Base-by-base conservation (phyloP, 1,140 invertebrate species). In the Stratiolaelaps scimitus region DNA sequence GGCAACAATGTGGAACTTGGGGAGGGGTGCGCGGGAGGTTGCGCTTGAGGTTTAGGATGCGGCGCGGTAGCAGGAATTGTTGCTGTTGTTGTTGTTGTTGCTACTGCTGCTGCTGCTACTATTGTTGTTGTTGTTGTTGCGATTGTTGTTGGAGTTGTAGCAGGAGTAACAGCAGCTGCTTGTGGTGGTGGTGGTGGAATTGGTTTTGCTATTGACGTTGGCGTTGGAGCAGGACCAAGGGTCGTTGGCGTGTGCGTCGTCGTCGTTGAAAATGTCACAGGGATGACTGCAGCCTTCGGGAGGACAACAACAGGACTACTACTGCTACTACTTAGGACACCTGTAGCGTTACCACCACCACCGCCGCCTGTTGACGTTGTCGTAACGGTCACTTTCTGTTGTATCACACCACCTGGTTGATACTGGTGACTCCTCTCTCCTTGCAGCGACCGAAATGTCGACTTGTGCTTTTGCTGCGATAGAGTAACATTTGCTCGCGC, bases 241-340 rank as follows among this genome's bases (percentile, higher is more conserved):
- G 71, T 69, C 5, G 81, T 81, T 0, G 80, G 79, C 19, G 81
- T n/a, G n/a, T n/a, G n/a, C n/a, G n/a, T n/a, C 10, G 34, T 40
- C 34, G 34, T 10, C 34, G 34, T 40, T 40, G 34, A 40, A 40
- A 40, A 40, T 6, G 34, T 40, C 34, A 40, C 34, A 6, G 34
- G 34, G 34, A 40, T 40, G 34, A 40, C 34, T 6, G 34, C 34
- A 40, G 34, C 34, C 34, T 74, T 43, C 45, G 40, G 17, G 67
- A 60, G 23, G 67, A 65, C 64, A 64, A 19, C 19, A 68, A 45
- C 15, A 60, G 15, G 53, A n/a, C n/a, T n/a, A n/a, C n/a, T n/a
- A n/a, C n/a, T n/a, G n/a, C n/a, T n/a, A n/a, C n/a, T n/a, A n/a
- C n/a, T n/a, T n/a, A n/a, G n/a, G n/a, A n/a, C n/a, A 66, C 43